Base-by-base conservation (phyloP, 1,140 invertebrate species). In the Trichoplusia ni region DNA sequence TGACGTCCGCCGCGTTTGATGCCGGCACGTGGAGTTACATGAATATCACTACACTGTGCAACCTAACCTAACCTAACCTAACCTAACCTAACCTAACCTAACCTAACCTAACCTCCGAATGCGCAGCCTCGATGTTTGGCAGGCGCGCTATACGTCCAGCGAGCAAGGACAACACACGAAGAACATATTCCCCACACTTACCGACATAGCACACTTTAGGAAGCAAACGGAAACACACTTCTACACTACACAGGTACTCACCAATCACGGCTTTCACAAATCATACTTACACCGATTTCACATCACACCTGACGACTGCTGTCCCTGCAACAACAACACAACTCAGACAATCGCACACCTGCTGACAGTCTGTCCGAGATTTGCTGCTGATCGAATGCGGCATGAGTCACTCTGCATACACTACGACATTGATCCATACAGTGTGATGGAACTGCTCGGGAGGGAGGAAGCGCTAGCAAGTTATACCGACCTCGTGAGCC, bases 181-280 rank as follows among this genome's bases (percentile, higher is more conserved):
- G 4, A 25, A 4, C 0, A 9, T 46, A 9, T 29, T 62, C 7
- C 49, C 51, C 1, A 31, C 9, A 9, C 13, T 62, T 2, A 8
- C 38, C 0, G n/a, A 21, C 6, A 49, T 49, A 21, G 4, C 1
- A 0, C 3, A 25, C 0, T 13, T 60, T 7, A n/a, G 8, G 1
- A 38, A n/a, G 11, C 4, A 8, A 5, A 25, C 27, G 2, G 13
- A 13, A 31, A 9, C 14, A 8, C 33, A 59, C 4, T 60, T 63
- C 25, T 4, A 44, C 0, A 13, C 46, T 1, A 67, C 60, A 9
- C 64, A 69, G 13, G 18, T 64, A 7, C 33, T 67, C 2, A 64
- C 42, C 0, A 51, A 29, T 0, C 64, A 69, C 27, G 67, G 71
- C 0, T 53, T 31, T n/a, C 54, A 66, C 21, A 59, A n/a, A n/a